These are phyloP conservation scores for Carduelis carduelis DNA, from an alignment of 2,797 vertebrate genomes.

Conservation along the genomic window DNA sequence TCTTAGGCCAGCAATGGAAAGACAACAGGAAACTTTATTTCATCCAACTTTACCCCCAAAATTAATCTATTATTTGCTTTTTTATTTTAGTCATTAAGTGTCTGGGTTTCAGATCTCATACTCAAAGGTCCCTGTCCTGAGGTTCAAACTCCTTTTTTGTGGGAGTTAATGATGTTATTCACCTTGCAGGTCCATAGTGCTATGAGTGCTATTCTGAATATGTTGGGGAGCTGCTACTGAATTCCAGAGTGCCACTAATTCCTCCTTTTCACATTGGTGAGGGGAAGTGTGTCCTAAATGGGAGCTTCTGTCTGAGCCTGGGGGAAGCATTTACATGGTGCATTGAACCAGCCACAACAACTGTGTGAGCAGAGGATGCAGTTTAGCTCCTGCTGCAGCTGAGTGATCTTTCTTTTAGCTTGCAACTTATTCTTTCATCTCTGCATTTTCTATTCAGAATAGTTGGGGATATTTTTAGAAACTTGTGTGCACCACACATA, in stretches of 20 bases:
- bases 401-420: not conserved
- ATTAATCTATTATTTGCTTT: not conserved
- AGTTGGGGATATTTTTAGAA: not conserved
- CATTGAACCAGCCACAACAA: not conserved
- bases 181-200: not conserved
- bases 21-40: slow-evolving; percentile 57
- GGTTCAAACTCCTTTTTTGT: not conserved
- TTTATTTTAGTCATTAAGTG: slow-evolving; percentile 24
- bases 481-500: not conserved
- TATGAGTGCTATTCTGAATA: not conserved
- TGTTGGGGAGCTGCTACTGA: not conserved
- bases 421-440: not conserved
- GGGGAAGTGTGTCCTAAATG: not conserved
- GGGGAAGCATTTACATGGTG: not conserved
- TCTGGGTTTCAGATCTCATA: not conserved
- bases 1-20: slow-evolving; percentile 38
- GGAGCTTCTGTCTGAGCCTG: not conserved
- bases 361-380: not conserved
- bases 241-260: not conserved
- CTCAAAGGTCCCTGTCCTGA: not conserved
- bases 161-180: not conserved
- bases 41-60: slow-evolving; percentile 23
- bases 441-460: not conserved
- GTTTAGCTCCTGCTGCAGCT: not conserved
- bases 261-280: not conserved